Base-by-base conservation (phyloP, 2,888 invertebrate genomes). In the Plebejus anna region DNA sequence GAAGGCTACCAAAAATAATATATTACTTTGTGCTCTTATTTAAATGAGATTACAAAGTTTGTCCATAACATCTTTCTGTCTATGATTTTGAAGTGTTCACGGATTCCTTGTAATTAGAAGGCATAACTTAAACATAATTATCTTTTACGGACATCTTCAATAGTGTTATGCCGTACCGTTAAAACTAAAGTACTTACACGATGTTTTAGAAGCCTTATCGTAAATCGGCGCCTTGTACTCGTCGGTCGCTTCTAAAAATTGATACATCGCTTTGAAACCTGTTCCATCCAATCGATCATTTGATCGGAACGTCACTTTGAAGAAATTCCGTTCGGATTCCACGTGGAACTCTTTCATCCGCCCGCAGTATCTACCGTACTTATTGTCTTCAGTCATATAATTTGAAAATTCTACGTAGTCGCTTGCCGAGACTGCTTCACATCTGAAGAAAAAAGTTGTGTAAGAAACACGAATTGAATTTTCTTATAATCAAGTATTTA, bases 321-420 rank as follows among this genome's bases (percentile, higher is more conserved):
- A 99, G 94, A 98, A 99, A 85, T 97, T 96, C 78, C 97, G 95
- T 86, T 99, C 98, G 5, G 98, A 98, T 82, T 96, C 96, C 66
- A 98, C 95, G 84, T 96, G 96, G 86, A 97, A 97, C 83, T 97
- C 96, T 84, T 96, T 96, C 88, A 96, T 94, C 83, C 96, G 96
- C 7, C 99, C 99, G 88, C 99, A 99, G 88, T 97, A 97, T 84
- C 98, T 95, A 75, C 96, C 95, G 89, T 97, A 98, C 89, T 98
- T 98, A 84, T 97, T 95, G 92, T 99, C 99, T 82, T 96, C 96
- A 79, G 97, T 96, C 95, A 97, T 96, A 87, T 97, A 98, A 94
- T 99, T 99, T 73, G 98, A 98, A 91, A 99, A 98, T 89, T 99
- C 98, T 76, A 99, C 97, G 90, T 97, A 99, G 90, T 99, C 99